Percentiles rank a stretch among this genome's conserved stretches.
These are phyloP conservation scores for Tylochromis polylepis DNA, from an alignment of 2,113 vertebrate species.

Conservation along the genomic window DNA sequence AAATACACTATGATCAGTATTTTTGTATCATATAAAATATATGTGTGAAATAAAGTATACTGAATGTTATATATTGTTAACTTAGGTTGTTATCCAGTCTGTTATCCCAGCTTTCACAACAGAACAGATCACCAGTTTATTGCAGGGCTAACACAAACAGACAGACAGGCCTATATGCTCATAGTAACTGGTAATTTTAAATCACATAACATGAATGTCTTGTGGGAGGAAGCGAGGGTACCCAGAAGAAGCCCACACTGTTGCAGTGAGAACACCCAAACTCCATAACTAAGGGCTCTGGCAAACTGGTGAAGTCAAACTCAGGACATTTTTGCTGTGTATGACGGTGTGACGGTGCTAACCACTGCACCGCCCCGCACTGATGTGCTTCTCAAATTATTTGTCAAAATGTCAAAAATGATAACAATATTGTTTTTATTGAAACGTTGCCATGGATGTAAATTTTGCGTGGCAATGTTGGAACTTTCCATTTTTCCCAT, in stretches of 20 bases:
- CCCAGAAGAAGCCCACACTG: background rate
- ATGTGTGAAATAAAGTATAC: constrained; percentile 61
- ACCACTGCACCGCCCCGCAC: too few relatives aligned
- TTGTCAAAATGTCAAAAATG: too few relatives aligned
- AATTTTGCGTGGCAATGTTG: too few relatives aligned
- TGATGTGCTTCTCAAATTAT: too few relatives aligned
- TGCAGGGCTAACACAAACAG: background rate
- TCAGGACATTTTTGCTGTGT: too few relatives aligned
- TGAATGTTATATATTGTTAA: constrained; percentile 23
- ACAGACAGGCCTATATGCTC: background rate
- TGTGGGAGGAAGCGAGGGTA: background rate
- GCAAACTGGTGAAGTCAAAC: background rate
- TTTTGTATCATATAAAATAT: constrained; percentile 60
- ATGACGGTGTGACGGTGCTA: too few relatives aligned
- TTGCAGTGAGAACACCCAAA: background rate
- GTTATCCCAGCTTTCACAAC: background rate
- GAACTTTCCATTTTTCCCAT: too few relatives aligned
- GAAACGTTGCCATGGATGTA: too few relatives aligned
- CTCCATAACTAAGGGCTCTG: background rate
- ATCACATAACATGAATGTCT: background rate
- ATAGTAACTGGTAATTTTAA: background rate
- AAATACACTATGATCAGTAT: constrained; percentile 96
- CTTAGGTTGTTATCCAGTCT: background rate
- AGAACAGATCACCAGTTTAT: background rate
- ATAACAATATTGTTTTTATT: too few relatives aligned